A percentile compares a stretch with the other conserved stretches of the same genome.
phyloP scores from a whole-genome alignment of 2,113 vertebrate genomes.

The Marmota monax region DNA sequence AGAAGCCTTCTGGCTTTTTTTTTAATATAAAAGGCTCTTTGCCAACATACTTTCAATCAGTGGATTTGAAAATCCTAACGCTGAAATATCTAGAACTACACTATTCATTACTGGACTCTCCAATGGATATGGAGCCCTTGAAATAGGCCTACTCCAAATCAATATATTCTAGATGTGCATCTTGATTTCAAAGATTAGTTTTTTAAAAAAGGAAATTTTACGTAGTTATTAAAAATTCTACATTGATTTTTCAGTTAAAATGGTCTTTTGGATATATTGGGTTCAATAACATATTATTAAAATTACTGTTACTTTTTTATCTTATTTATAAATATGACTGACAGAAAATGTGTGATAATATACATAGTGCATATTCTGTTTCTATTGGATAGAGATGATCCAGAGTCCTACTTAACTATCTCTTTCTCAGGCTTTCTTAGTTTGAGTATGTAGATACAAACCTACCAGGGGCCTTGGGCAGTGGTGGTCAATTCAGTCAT shows the following conservation, averaged over 20 bases:
- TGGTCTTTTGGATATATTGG: not conserved
- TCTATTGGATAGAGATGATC: not conserved
- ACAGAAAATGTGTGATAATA: not conserved
- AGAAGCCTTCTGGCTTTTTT: constrained; percentile 14
- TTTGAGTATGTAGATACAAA: not conserved
- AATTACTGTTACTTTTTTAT: not conserved
- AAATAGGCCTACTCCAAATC: not conserved
- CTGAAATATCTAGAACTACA: not conserved
- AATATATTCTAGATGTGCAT: not conserved
- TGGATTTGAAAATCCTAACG: constrained; percentile 44
- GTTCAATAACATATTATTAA: not conserved
- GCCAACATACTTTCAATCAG: constrained; percentile 41
- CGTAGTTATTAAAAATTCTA: not conserved
- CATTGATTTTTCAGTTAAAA: not conserved
- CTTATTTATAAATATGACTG: not conserved
- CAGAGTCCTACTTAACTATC: not conserved
- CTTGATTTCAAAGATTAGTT: not conserved
- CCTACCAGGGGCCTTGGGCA: not conserved
- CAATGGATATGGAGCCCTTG: not conserved
- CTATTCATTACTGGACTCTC: not conserved
- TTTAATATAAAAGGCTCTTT: constrained; percentile 18
- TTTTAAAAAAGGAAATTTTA: not conserved
- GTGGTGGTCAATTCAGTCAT: not conserved
- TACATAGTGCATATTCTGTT: not conserved
- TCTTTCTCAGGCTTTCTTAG: not conserved